Conservation (phyloP, 2,888 invertebrate genomes). For the Micoletzkya japonica region DNA sequence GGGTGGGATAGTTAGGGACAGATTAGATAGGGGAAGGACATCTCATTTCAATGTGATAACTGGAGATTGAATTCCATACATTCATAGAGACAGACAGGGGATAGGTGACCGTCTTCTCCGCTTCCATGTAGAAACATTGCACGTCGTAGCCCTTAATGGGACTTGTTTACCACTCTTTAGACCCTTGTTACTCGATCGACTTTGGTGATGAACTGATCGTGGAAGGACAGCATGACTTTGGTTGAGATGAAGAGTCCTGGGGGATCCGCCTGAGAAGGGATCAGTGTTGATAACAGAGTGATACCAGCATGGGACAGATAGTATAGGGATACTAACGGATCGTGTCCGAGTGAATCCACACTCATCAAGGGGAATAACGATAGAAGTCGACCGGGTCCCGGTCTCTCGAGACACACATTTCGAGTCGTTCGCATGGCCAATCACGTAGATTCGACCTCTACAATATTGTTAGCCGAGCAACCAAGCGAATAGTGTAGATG, state of each 20-base stretch:
- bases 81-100: constrained; percentile 56
- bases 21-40: constrained; percentile 10
- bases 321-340: constrained; percentile 30
- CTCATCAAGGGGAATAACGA: constrained; percentile 50
- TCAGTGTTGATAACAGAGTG: constrained; percentile 1
- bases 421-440: constrained; percentile 60
- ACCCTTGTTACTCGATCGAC: constrained; percentile 48
- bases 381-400: constrained; percentile 56
- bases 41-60: constrained; percentile 6
- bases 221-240: constrained; percentile 63
- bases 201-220: constrained; percentile 62
- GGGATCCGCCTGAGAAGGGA: constrained; percentile 49
- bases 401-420: constrained; percentile 56
- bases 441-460: constrained; percentile 58
- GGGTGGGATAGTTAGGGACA: neutral
- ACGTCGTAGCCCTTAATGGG: constrained; percentile 49
- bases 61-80: constrained; percentile 5
- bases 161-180: neutral
- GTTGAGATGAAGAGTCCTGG: constrained; percentile 59
- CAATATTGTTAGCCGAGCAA: constrained; percentile 25
- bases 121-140: constrained; percentile 57
- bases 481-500: too few relatives aligned
- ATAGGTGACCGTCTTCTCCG: constrained; percentile 62
- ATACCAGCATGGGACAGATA: neutral
- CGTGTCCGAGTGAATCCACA: constrained; percentile 52